Evolutionary conservation across 2,113 vertebrate genomes (phyloP).

Genomic region (Arenaria interpres): DNA sequence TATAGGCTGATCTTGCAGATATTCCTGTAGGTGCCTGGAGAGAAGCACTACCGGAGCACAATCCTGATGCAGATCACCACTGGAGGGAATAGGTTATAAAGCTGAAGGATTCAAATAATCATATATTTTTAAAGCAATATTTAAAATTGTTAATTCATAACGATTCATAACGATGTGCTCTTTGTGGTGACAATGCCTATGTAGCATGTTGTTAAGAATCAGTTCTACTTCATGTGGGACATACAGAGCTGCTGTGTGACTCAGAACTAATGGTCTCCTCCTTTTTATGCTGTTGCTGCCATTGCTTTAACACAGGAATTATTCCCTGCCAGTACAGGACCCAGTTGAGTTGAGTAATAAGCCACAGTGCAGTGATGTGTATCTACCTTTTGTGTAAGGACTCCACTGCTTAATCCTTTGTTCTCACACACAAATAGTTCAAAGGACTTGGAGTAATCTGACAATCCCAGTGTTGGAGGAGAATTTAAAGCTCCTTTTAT

Average conservation of each 20-base stretch:
- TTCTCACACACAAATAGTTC: not conserved
- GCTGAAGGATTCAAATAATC: not conserved
- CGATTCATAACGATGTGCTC: not conserved
- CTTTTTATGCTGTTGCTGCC: not conserved
- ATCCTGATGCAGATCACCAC: not conserved
- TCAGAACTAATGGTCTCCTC: not conserved
- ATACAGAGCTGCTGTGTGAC: not conserved
- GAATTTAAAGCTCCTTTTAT: not conserved
- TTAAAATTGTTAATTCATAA: not conserved
- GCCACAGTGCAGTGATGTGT: not conserved
- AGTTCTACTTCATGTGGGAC: not conserved
- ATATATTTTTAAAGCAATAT: not conserved
- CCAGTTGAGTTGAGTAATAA: not conserved
- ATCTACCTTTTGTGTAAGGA: not conserved
- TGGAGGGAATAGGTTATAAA: not conserved
- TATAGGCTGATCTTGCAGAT: not conserved
- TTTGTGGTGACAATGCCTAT: not conserved
- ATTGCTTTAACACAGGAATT: not conserved
- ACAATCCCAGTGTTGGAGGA: not conserved
- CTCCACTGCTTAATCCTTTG: not conserved
- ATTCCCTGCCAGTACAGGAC: not conserved
- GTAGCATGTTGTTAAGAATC: not conserved
- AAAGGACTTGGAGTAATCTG: not conserved
- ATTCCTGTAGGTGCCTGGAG: not conserved
- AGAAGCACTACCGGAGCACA: not conserved